Conservation (phyloP, 2,113 vertebrate species). For the Panthera leo region DNA sequence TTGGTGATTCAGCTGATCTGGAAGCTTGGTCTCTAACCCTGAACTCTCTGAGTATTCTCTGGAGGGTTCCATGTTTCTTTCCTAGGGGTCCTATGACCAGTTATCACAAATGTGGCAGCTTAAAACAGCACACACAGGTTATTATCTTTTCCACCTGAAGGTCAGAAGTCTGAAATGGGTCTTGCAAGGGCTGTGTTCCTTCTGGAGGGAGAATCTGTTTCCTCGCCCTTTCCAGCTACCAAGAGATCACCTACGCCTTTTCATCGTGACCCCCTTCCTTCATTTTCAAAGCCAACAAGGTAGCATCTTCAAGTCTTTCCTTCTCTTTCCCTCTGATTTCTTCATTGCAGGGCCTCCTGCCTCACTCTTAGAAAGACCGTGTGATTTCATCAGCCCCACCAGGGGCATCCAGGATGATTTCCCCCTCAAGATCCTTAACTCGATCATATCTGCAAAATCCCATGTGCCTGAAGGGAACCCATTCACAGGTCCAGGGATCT, state of each 20-base stretch:
- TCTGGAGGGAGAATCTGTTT: neutral
- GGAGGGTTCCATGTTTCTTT: neutral
- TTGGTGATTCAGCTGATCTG: neutral
- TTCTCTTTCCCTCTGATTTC: too few species aligned
- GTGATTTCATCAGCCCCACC: neutral
- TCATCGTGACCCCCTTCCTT: neutral
- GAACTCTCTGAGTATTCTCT: too few species aligned
- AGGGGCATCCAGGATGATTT: neutral
- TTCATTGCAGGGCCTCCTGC: neutral
- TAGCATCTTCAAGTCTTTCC: neutral
- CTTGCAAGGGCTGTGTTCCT: neutral
- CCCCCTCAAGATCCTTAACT: neutral
- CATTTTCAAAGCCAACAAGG: neutral
- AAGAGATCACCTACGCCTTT: neutral
- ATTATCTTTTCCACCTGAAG: neutral
- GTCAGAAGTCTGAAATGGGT: neutral
- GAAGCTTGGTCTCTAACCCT: neutral
- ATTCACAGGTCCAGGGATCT: rapidly evolving
- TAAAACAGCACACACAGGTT: neutral
- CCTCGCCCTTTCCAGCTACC: neutral
- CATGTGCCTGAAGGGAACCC: neutral
- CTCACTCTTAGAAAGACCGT: neutral
- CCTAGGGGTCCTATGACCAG: neutral
- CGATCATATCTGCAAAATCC: too few species aligned
- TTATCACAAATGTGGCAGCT: neutral